Conservation (phyloP, 2,888 invertebrate species). For the Abrostola tripartita region DNA sequence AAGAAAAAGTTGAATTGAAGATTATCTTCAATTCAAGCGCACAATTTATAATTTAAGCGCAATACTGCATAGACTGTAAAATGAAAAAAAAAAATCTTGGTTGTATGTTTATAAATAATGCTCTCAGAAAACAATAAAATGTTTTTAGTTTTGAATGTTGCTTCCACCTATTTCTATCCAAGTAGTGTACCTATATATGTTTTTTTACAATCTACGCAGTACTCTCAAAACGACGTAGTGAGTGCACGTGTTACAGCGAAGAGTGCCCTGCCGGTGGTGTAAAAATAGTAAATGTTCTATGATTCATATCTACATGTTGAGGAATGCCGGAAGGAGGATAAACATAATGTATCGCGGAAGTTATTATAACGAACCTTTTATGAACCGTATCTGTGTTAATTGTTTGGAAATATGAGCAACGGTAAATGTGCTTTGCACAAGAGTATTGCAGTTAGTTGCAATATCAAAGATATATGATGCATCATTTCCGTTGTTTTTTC, state of each 20-base stretch:
- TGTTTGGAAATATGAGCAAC: conserved; percentile 8
- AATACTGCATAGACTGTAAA: no score
- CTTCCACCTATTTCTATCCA: not conserved
- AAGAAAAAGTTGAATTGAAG: no score
- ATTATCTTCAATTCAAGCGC: no score
- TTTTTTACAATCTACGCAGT: not conserved
- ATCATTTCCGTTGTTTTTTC: not conserved
- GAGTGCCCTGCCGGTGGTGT: conserved; percentile 6
- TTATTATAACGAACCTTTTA: conserved; percentile 36
- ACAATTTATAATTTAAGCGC: no score
- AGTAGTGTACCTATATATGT: not conserved
- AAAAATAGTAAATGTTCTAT: conserved; percentile 40
- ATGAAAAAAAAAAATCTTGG: not conserved
- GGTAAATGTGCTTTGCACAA: conserved; percentile 1
- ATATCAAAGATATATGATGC: not conserved
- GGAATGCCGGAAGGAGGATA: conserved; percentile 44
- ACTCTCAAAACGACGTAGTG: conserved; percentile 1
- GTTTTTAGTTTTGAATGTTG: not conserved
- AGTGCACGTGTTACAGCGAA: conserved; percentile 28
- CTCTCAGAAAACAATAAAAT: not conserved
- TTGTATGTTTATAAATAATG: not conserved
- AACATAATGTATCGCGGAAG: conserved; percentile 31
- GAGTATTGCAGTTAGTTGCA: not conserved
- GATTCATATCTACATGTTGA: conserved; percentile 30
- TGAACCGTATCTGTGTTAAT: conserved; percentile 32